These are phyloP conservation scores for Meriones unguiculatus DNA, from an alignment of 2,113 vertebrate species.

Conservation along the genomic window DNA sequence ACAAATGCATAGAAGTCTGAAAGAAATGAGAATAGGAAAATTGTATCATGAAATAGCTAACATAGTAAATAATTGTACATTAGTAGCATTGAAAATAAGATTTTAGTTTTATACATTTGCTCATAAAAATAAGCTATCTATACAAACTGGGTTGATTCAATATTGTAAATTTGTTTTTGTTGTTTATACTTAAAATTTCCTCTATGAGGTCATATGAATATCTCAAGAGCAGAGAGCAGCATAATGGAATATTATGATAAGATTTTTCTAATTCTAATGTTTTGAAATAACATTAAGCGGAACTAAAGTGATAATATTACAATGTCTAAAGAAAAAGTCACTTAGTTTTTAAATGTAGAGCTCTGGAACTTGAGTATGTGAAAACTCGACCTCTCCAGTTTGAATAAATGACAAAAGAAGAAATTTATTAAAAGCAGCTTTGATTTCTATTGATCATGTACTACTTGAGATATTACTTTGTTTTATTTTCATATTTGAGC, in stretches of 20 bases:
- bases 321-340: not conserved
- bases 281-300: constrained; percentile 16
- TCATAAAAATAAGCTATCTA: constrained; percentile 18
- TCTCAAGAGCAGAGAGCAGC: not conserved
- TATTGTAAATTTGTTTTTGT: constrained; percentile 5
- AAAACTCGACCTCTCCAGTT: not conserved
- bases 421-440: not conserved
- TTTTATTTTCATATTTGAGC: constrained; percentile 7
- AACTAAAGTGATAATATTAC: not conserved
- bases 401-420: not conserved
- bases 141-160: not conserved
- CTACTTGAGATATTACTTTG: not conserved
- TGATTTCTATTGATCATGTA: not conserved
- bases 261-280: not conserved
- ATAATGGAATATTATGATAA: not conserved
- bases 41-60: not conserved
- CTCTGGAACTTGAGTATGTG: not conserved
- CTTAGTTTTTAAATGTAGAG: not conserved
- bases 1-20: not conserved
- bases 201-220: not conserved
- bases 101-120: constrained; percentile 19
- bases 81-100: not conserved
- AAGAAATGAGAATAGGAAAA: not conserved
- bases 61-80: not conserved
- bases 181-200: not conserved